A percentile compares a stretch with the other conserved stretches of the same genome.
phyloP scores from a whole-genome alignment of 2,113 vertebrate species.

The Syngnathus typhle region DNA sequence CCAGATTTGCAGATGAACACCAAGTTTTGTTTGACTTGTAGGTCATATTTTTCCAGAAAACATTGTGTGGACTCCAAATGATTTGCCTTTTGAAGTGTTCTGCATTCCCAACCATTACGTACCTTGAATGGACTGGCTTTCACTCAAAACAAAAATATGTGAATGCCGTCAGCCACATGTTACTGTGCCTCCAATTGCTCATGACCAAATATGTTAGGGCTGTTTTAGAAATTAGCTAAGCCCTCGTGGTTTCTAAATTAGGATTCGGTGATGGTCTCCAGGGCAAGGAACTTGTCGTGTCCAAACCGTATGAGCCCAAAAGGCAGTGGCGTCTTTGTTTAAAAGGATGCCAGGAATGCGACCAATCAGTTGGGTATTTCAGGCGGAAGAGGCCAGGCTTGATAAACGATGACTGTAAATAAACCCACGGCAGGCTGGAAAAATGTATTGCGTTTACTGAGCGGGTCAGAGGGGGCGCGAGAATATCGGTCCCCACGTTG shows the following conservation, averaged over 20 bases:
- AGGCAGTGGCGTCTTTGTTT: constrained; percentile 55
- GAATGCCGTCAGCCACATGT: constrained; percentile 33
- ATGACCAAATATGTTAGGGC: constrained; percentile 65
- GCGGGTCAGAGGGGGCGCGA: constrained; percentile 69
- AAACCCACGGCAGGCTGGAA: constrained; percentile 68
- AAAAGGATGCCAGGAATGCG: constrained; percentile 69
- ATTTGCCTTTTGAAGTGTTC: background rate
- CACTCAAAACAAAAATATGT: constrained; percentile 34
- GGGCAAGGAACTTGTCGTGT: constrained; percentile 42
- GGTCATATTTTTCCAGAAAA: too few species aligned
- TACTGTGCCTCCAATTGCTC: constrained; percentile 22
- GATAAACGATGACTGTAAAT: constrained; percentile 83
- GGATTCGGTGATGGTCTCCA: constrained; percentile 48
- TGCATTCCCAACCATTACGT: background rate
- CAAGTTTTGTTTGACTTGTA: too few species aligned
- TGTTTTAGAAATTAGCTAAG: constrained; percentile 49
- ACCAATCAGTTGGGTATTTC: constrained; percentile 78
- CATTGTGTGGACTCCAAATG: background rate
- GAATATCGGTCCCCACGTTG: constrained; percentile 68
- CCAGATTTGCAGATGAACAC: too few species aligned
- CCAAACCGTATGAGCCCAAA: constrained; percentile 55
- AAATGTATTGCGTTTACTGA: constrained; percentile 68
- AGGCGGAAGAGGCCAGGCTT: constrained; percentile 62
- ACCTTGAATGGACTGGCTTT: constrained; percentile 22
- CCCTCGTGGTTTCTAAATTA: constrained; percentile 51